Evolutionary conservation across 2,113 vertebrate species (phyloP).

Genomic region (Tetraodon nigroviridis): DNA sequence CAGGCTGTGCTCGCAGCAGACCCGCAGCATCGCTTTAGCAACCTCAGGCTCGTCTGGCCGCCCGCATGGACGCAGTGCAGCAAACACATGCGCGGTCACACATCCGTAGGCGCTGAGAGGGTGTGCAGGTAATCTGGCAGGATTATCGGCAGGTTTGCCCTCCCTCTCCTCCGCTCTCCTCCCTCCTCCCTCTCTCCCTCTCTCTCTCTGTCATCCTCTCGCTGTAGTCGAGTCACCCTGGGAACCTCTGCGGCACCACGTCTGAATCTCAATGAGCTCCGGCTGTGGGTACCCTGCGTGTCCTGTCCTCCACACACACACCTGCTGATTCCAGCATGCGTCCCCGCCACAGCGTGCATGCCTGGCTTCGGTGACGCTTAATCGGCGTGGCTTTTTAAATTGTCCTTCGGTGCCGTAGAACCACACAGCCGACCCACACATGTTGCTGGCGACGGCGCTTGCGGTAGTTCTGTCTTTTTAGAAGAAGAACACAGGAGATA

Average conservation of each 20-base stretch:
- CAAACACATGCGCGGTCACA: conserved; percentile 33
- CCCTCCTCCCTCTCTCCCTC: conserved; percentile 40
- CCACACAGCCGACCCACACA: too few species aligned
- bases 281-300: conserved; percentile 51
- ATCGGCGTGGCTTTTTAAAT: too few species aligned
- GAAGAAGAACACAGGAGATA: conserved; percentile 6
- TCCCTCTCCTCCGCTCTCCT: conserved; percentile 28
- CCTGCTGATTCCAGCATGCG: neutral
- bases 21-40: too few species aligned
- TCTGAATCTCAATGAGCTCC: conserved; percentile 66
- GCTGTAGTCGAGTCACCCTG: conserved; percentile 61
- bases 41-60: conserved; percentile 1
- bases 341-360: neutral
- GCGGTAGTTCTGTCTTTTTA: neutral
- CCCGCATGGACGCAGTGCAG: neutral
- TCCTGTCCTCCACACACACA: conserved; percentile 23
- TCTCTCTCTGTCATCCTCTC: conserved; percentile 44
- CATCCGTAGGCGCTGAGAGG: conserved; percentile 26
- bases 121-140: conserved; percentile 34
- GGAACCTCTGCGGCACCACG: conserved; percentile 57
- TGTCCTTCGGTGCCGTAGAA: too few species aligned
- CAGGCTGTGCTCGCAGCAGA: too few species aligned
- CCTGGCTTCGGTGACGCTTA: too few species aligned
- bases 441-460: too few species aligned
- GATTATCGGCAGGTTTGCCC: conserved; percentile 47